phyloP scores from a whole-genome alignment of 1,140 invertebrate species.

The Platyscapa corneri region DNA sequence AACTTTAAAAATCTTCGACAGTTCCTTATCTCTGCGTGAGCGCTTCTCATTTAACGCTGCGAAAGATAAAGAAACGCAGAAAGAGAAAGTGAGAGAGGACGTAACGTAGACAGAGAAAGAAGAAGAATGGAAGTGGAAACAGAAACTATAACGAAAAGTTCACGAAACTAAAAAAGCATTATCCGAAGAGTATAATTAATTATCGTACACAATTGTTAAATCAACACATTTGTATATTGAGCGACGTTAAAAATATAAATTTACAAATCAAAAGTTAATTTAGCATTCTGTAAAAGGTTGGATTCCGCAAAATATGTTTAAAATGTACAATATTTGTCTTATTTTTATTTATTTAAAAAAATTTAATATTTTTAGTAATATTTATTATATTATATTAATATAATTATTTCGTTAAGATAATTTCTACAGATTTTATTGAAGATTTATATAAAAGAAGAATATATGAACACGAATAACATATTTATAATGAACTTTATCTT shows the following conservation, averaged over 20 bases:
- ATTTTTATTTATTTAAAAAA: no score
- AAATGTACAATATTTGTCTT: no score
- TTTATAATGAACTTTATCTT: no score
- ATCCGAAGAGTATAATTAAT: constrained; percentile 15
- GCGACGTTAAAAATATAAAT: neutral
- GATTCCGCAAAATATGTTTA: no score
- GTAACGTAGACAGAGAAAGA: neutral
- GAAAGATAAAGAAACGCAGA: neutral
- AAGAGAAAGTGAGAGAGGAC: neutral
- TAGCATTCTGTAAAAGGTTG: neutral
- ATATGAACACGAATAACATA: no score
- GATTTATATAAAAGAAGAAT: no score
- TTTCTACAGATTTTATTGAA: no score
- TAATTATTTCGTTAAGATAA: no score
- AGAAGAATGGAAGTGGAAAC: constrained; percentile 16
- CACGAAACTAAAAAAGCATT: neutral
- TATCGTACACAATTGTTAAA: neutral
- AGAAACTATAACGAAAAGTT: constrained; percentile 34
- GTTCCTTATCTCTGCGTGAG: constrained; percentile 24
- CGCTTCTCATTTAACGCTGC: neutral
- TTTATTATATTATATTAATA: no score
- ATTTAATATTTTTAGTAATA: no score
- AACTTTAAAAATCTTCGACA: constrained; percentile 41
- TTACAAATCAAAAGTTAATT: neutral
- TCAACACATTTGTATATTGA: neutral